Conservation (phyloP, 2,888 invertebrate genomes). For the Lycocerus yunnanus region DNA sequence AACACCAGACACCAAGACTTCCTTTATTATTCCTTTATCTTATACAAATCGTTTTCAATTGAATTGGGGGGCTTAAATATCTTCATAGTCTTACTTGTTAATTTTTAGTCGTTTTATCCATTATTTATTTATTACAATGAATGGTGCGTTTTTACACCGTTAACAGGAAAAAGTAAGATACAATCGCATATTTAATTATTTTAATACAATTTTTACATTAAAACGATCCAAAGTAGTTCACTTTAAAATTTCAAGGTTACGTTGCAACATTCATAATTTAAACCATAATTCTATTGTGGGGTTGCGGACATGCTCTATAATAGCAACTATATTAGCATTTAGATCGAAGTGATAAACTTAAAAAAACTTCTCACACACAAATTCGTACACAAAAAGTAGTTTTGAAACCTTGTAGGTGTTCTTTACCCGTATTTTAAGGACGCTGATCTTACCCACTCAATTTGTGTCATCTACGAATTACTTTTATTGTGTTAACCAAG, state of each 20-base stretch:
- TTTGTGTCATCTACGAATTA: conserved; percentile 23
- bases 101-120: conserved; percentile 1
- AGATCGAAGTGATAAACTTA: background rate
- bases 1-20: conserved; percentile 41
- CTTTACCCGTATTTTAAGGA: conserved; percentile 19
- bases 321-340: background rate
- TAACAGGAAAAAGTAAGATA: background rate
- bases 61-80: conserved; percentile 10
- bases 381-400: conserved; percentile 17
- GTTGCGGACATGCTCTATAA: conserved; percentile 7
- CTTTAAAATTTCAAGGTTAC: background rate
- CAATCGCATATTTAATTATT: background rate
- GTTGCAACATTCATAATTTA: background rate
- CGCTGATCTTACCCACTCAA: conserved; percentile 20
- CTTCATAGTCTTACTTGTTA: background rate
- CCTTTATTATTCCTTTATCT: conserved; percentile 41
- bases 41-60: conserved; percentile 20
- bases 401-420: conserved; percentile 25
- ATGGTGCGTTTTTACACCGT: background rate
- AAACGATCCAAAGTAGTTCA: background rate
- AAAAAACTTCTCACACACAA: conserved; percentile 20
- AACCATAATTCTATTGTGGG: background rate
- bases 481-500: conserved; percentile 16
- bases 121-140: background rate
- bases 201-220: background rate